Percentiles rank a stretch among this genome's conserved stretches.
Evolutionary conservation across 2,888 invertebrate genomes (phyloP).

Genomic region (Argyra leucocephala): DNA sequence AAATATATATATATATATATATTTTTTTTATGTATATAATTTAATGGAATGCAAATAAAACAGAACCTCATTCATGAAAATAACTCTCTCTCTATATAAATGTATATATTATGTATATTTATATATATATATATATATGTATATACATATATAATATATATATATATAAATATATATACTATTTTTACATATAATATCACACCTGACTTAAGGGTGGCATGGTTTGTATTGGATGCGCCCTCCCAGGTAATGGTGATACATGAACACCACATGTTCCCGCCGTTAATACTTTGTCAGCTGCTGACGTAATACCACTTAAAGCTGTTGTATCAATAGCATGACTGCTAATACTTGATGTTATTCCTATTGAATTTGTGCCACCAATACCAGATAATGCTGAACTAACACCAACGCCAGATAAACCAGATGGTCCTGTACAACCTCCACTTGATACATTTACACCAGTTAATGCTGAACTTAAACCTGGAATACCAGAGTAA

Average conservation of each 20-base stretch:
- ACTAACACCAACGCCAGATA: constrained; percentile 27
- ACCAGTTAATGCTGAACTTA: constrained; percentile 15
- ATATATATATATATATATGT: not conserved
- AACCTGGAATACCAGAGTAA: constrained; percentile 15
- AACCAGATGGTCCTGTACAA: constrained; percentile 17
- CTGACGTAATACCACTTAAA: constrained; percentile 37
- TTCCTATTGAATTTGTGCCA: constrained; percentile 37
- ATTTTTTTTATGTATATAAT: too few relatives aligned
- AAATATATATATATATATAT: too few relatives aligned
- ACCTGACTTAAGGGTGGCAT: constrained; percentile 45
- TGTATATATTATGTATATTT: not conserved
- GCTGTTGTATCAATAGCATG: constrained; percentile 52
- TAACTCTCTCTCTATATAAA: not conserved
- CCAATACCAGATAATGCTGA: constrained; percentile 21
- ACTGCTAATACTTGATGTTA: constrained; percentile 60
- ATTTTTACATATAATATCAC: constrained; percentile 12
- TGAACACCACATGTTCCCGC: constrained; percentile 44
- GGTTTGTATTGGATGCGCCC: constrained; percentile 44
- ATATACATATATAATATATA: not conserved
- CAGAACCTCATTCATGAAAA: too few relatives aligned
- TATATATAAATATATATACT: not conserved
- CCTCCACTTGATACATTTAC: constrained; percentile 16
- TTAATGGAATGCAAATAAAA: too few relatives aligned
- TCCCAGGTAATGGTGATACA: constrained; percentile 40
- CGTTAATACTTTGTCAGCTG: constrained; percentile 46